Percentiles rank a stretch among this genome's conserved stretches.
Conservation (phyloP, 2,888 invertebrate genomes). For the Lasioglossum pauxillum region DNA sequence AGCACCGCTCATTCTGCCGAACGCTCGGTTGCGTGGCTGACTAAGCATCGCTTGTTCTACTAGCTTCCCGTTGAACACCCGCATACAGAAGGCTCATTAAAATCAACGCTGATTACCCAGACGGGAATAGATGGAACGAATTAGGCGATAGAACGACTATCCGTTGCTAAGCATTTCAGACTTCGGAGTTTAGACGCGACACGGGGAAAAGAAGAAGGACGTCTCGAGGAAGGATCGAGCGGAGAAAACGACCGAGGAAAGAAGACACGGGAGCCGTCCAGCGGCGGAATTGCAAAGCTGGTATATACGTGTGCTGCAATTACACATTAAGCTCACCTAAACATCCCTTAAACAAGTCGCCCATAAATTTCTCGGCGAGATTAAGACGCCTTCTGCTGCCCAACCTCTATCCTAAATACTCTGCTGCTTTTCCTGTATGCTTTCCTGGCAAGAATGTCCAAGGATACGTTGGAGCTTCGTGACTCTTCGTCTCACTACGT, state of each 20-base stretch:
- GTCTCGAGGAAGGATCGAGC: not conserved
- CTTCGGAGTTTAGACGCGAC: not conserved
- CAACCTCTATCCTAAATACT: constrained; percentile 41
- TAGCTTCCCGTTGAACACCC: not conserved
- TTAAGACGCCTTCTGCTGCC: constrained; percentile 74
- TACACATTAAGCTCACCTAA: constrained; percentile 80
- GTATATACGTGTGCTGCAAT: constrained; percentile 68
- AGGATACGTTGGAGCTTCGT: constrained; percentile 40
- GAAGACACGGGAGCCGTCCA: constrained; percentile 7
- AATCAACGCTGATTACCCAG: not conserved
- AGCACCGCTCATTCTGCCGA: not conserved
- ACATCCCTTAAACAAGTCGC: constrained; percentile 78
- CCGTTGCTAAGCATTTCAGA: not conserved
- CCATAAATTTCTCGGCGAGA: constrained; percentile 77
- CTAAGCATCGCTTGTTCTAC: not conserved
- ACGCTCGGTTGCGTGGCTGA: constrained; percentile 1
- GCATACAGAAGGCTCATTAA: not conserved
- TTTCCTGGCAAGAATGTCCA: constrained; percentile 44
- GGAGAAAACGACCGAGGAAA: not conserved
- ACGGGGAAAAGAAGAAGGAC: not conserved
- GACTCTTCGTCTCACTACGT: constrained; percentile 46
- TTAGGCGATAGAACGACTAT: not conserved
- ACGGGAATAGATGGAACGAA: not conserved
- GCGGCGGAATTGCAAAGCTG: constrained; percentile 18
- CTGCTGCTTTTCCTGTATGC: constrained; percentile 52